A percentile compares a stretch with the other conserved stretches of the same genome.
Conservation (phyloP, 2,113 vertebrate species). For the Ceyx margarethae region DNA sequence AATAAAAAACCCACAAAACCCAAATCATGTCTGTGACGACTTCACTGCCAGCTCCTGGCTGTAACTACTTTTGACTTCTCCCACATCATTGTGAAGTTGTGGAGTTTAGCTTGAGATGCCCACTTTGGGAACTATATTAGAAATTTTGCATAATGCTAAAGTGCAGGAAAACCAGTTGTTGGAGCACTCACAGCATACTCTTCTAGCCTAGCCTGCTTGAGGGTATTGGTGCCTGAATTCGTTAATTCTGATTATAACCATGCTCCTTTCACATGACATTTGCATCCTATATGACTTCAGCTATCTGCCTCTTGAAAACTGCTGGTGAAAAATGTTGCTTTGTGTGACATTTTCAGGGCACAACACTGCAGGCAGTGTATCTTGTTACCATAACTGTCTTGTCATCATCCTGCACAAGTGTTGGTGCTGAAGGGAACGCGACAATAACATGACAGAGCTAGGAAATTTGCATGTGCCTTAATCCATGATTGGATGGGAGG, state of each 20-base stretch:
- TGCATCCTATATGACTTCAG: neutral
- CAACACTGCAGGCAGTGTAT: neutral
- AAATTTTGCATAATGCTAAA: neutral
- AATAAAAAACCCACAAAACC: neutral
- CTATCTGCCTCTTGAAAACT: neutral
- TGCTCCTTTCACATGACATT: neutral
- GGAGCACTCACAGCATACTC: neutral
- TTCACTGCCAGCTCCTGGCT: neutral
- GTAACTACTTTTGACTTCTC: neutral
- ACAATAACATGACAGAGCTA: neutral
- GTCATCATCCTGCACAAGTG: neutral
- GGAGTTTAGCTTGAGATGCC: neutral
- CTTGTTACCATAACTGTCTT: neutral
- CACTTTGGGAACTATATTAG: neutral
- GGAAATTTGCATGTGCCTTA: neutral
- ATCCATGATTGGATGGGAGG: neutral
- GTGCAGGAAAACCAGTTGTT: neutral
- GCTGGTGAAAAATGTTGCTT: neutral
- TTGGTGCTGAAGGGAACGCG: rapidly evolving
- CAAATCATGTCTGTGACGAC: neutral
- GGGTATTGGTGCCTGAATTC: neutral
- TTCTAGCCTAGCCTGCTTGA: neutral
- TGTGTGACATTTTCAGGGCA: neutral
- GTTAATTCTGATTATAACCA: neutral
- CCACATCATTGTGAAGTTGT: rapidly evolving